Evolutionary conservation across 92 coral and sea anemone genomes (phyloP).

Genomic region (Parazoanthus swiftii): DNA sequence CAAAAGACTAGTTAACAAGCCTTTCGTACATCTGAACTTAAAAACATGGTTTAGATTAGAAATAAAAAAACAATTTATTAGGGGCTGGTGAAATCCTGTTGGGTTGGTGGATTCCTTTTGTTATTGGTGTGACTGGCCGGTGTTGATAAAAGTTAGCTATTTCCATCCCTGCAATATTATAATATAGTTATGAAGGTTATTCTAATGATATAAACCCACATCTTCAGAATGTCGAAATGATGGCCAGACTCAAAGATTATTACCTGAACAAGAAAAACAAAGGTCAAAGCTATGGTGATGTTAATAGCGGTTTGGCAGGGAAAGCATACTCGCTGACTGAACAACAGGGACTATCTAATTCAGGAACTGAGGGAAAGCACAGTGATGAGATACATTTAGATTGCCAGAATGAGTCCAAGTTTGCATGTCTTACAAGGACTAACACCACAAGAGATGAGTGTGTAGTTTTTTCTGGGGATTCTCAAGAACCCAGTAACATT

Average conservation of each 20-base stretch:
- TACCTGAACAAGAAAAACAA: slow-evolving; percentile 7
- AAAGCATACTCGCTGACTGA: not conserved
- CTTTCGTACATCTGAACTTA: no score
- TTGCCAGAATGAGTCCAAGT: not conserved
- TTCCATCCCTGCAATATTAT: not conserved
- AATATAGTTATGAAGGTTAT: not conserved
- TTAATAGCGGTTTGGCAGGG: not conserved
- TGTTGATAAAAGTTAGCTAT: not conserved
- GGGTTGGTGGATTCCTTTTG: no score
- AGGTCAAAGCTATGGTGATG: slow-evolving; percentile 10
- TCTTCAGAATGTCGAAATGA: slow-evolving; percentile 45
- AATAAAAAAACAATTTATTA: no score
- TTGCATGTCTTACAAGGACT: not conserved
- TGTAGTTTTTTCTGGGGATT: not conserved
- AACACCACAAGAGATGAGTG: not conserved
- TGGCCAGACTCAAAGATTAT: slow-evolving; percentile 34
- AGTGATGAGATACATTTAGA: not conserved
- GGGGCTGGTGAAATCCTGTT: no score
- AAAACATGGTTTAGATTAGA: no score
- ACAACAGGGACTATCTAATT: not conserved
- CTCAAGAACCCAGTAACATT: not conserved
- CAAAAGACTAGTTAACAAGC: no score
- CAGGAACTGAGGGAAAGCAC: not conserved
- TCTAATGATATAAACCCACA: not conserved
- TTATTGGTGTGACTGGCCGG: no score